Base-by-base conservation (phyloP, 2,888 invertebrate species). In the Rotaria magnacalcarata region DNA sequence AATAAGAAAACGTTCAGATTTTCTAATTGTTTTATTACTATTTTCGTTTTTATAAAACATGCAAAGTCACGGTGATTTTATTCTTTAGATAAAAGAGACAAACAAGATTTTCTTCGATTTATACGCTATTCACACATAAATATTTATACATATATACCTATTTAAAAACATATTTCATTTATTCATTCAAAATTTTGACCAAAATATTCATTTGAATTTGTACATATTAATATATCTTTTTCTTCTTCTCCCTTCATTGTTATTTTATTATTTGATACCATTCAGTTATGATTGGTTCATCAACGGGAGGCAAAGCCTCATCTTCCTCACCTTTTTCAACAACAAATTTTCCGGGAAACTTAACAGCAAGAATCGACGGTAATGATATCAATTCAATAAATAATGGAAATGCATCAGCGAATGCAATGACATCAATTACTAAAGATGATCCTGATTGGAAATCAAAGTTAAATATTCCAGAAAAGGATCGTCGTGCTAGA, bases 381-480 rank as follows among this genome's bases (percentile, higher is more conserved):
- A 67, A 67, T 67, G 67, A 67, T 6, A 67, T n/a, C 11, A 27
- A 14, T 11, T 34, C 34, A 19, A 67, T 67, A 34, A 67, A 67
- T 67, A 67, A 67, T 67, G 67, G 67, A 67, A 67, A 67, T 67
- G 1, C 34, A 67, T 34, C 67, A 41, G 54, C 50, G 19, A 52
- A 52, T 52, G 3, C 52, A 52, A 52, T 52, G 8, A 52, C 16
- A 4, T 52, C 52, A 3, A 47, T 56, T 27, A 85, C 50, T 47
- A 84, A 86, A 86, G 84, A 74, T 85, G 86, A 86, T 47, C 75
- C 85, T n/a, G 80, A 85, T 24, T 86, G 86, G 86, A 86, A 86
- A 60, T 58, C 27, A 34, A 86, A 86, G 67, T 52, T 86, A 43
- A 85, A 60, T 47, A 24, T 86, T 21, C 86, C 86, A 50, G 75